These are phyloP conservation scores for Tridacna crocea DNA, from an alignment of 2,888 invertebrate genomes.

Conservation along the genomic window DNA sequence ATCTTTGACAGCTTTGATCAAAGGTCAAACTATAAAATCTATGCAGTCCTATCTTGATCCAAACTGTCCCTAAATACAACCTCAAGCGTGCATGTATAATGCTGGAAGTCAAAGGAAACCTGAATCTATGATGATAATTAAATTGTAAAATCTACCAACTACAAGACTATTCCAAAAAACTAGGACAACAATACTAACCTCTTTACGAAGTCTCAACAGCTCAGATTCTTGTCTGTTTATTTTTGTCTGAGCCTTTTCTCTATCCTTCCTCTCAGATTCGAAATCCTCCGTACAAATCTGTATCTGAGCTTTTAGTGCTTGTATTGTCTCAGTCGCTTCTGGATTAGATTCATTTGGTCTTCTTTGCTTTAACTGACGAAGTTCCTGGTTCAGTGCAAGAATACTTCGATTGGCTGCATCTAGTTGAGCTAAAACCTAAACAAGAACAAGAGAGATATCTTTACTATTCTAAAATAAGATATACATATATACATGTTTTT, in stretches of 20 bases:
- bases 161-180: too few species aligned
- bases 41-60: too few species aligned
- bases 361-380: slow-evolving; percentile 39
- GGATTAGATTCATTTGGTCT: slow-evolving; percentile 3
- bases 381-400: slow-evolving; percentile 39
- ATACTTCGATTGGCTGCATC: slow-evolving; percentile 52
- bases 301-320: slow-evolving; percentile 77
- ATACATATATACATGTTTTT: background rate
- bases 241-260: slow-evolving; percentile 73
- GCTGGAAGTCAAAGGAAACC: too few species aligned
- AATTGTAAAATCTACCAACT: too few species aligned
- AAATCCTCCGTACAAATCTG: slow-evolving; percentile 80
- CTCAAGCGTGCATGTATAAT: too few species aligned
- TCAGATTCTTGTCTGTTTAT: slow-evolving; percentile 66
- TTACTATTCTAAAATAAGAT: background rate
- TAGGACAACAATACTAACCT: slow-evolving; percentile 54
- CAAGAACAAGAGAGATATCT: background rate
- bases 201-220: slow-evolving; percentile 58
- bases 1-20: too few species aligned
- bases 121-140: too few species aligned
- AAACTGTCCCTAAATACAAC: too few species aligned
- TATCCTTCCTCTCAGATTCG: slow-evolving; percentile 77
- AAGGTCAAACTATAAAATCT: too few species aligned
- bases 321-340: slow-evolving; percentile 62
- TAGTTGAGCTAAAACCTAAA: slow-evolving; percentile 51